phyloP scores from a whole-genome alignment of 92 coral and sea anemone genomes.

The Heteractis magnifica region DNA sequence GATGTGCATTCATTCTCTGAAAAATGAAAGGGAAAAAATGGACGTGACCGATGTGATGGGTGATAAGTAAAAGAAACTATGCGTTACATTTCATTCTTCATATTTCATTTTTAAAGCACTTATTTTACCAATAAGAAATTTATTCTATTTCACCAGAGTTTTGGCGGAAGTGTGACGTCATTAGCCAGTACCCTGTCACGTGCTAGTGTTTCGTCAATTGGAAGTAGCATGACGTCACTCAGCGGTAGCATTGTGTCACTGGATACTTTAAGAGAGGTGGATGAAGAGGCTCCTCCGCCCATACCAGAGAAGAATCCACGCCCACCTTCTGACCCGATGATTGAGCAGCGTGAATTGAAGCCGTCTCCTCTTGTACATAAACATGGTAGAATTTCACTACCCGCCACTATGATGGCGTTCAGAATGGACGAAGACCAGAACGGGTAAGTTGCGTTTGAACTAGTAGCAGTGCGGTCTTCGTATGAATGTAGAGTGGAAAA shows the following conservation, averaged over 20 bases:
- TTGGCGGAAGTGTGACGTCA: slow-evolving; percentile 19
- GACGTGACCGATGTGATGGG: no score
- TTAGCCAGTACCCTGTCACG: slow-evolving; percentile 24
- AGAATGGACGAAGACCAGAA: slow-evolving; percentile 4
- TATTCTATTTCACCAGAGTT: neutral
- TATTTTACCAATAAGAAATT: neutral
- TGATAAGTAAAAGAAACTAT: no score
- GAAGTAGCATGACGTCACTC: slow-evolving; percentile 40
- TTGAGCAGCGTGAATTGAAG: slow-evolving; percentile 27
- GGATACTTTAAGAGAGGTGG: slow-evolving; percentile 65
- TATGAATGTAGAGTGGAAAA: no score
- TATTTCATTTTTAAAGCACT: neutral
- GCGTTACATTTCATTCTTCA: neutral
- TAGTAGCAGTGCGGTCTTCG: neutral
- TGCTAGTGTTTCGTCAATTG: slow-evolving; percentile 18
- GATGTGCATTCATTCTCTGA: neutral
- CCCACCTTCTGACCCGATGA: slow-evolving; percentile 49
- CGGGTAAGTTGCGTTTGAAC: neutral
- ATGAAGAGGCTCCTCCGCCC: slow-evolving; percentile 72
- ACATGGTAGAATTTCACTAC: slow-evolving; percentile 53
- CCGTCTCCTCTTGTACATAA: slow-evolving; percentile 4
- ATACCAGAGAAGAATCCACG: slow-evolving; percentile 66
- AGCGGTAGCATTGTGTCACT: slow-evolving; percentile 57
- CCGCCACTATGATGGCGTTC: slow-evolving; percentile 41
- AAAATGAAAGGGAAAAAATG: no score